A percentile compares a stretch with the other conserved stretches of the same genome.
Conservation (phyloP, 2,113 vertebrate genomes). For the Bos taurus region DNA sequence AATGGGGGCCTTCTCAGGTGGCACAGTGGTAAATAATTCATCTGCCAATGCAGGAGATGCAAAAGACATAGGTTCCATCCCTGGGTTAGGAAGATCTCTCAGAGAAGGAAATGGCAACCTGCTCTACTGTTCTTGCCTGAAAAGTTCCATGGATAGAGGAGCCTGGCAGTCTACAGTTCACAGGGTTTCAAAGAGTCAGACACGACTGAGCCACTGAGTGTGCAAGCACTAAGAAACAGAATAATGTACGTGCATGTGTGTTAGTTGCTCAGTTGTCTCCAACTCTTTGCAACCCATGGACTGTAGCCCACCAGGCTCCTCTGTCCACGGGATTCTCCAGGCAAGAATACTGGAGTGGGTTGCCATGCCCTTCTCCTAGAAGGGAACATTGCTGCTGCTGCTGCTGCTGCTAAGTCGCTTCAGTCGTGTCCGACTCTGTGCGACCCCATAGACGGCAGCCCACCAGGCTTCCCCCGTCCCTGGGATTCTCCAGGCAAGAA, state of each 20-base stretch:
- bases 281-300: neutral
- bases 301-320: neutral
- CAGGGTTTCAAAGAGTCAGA: neutral
- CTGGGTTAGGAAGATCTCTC: neutral
- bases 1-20: neutral
- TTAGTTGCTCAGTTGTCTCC: neutral
- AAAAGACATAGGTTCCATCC: neutral
- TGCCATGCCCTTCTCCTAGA: neutral
- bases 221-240: neutral
- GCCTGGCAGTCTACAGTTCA: neutral
- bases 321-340: neutral
- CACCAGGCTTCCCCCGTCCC: neutral
- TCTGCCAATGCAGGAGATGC: neutral
- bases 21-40: neutral
- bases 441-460: neutral
- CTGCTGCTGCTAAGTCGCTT: no score
- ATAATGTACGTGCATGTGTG: neutral
- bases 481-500: neutral
- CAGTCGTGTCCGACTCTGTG: no score
- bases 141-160: neutral
- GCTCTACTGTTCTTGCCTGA: neutral
- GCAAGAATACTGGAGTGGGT: neutral
- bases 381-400: neutral
- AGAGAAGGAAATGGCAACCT: neutral
- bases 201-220: rapidly evolving